These are phyloP conservation scores for Scaptodrosophila lebanonensis DNA, from an alignment of 1,140 invertebrate species.

Conservation along the genomic window DNA sequence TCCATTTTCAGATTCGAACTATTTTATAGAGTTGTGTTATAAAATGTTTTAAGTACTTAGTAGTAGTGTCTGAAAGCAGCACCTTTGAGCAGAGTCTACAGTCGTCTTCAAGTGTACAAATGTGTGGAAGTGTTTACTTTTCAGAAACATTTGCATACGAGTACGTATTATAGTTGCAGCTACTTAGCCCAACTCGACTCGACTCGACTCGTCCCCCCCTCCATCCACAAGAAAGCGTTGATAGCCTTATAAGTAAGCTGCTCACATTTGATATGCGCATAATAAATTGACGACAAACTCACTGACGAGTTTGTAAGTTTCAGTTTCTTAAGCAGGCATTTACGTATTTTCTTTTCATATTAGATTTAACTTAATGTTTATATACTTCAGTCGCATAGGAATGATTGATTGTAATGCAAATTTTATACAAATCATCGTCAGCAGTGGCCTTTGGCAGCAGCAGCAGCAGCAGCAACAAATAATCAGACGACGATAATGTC, in stretches of 20 bases:
- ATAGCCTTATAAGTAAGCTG: conserved; percentile 38
- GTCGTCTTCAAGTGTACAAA: neutral
- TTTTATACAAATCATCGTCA: conserved; percentile 59
- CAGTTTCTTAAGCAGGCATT: conserved; percentile 31
- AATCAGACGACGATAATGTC: conserved; percentile 21
- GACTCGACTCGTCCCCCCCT: no score
- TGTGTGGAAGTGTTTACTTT: neutral
- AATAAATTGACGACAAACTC: conserved; percentile 32
- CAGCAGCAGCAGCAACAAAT: neutral
- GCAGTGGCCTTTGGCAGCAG: conserved; percentile 1
- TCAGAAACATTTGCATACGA: neutral
- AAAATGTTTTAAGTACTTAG: no score
- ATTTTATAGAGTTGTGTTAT: no score
- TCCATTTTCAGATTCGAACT: no score
- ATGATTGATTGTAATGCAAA: conserved; percentile 71
- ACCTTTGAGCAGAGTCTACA: conserved; percentile 42
- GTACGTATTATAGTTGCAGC: conserved; percentile 20
- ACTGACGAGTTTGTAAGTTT: conserved; percentile 12
- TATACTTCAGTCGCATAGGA: conserved; percentile 53
- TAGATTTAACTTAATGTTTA: conserved; percentile 59
- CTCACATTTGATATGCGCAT: conserved; percentile 60
- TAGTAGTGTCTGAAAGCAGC: neutral
- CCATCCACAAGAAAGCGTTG: conserved; percentile 43
- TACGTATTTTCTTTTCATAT: conserved; percentile 10
- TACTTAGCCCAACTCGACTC: conserved; percentile 50